Evolutionary conservation across 1,140 invertebrate genomes (phyloP), one percentile per base, ranked within the genome.

Genomic region (Drosophila obscura): DNA sequence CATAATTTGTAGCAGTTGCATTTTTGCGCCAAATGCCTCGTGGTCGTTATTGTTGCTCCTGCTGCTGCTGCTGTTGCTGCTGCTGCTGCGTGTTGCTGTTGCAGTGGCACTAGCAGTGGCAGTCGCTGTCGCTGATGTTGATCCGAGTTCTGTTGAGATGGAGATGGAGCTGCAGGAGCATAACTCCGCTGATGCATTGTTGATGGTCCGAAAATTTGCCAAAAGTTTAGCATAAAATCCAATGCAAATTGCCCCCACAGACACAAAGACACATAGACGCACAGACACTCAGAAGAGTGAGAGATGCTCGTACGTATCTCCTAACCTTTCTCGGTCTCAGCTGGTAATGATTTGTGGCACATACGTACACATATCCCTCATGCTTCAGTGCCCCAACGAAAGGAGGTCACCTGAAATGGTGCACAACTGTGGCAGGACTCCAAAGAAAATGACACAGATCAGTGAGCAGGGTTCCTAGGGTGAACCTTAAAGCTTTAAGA

Each of bases 1-100:
- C 83, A 88, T 88, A 88, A 88, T 88, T 88, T 88, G 72, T 87
- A 72, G 71, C 79, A 76, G 83, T 87, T 85, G 82, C 82, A 85
- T 85, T 85, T 85, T 85, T 87, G 35, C 82, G 69, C 74, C 82
- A 87, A 87, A 87, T 88, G 82, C 72, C 77, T 76, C 41, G 62
- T 77, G 63, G 52, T 64, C 64, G 73, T 66, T 77, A 63, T 53
- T 75, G 74, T 61, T 68, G 65, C 43, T 50, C 41, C 58, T 58
- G 43, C 49, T 61, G 31, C 8, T 66, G 51, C 5, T 69, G 72
- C 64, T 67, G 59, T 11, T n/a, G 51, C 3, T 44, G 13, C 39
- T 58, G 43, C 45, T 61, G 31, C 6, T 66, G 51, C 5, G n/a
- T 69, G 72, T 61, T 67, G 59, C 16, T n/a, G 51, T 3, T 44